These are phyloP conservation scores for Macrophya annulata DNA, from an alignment of 2,888 invertebrate species.

Conservation along the genomic window DNA sequence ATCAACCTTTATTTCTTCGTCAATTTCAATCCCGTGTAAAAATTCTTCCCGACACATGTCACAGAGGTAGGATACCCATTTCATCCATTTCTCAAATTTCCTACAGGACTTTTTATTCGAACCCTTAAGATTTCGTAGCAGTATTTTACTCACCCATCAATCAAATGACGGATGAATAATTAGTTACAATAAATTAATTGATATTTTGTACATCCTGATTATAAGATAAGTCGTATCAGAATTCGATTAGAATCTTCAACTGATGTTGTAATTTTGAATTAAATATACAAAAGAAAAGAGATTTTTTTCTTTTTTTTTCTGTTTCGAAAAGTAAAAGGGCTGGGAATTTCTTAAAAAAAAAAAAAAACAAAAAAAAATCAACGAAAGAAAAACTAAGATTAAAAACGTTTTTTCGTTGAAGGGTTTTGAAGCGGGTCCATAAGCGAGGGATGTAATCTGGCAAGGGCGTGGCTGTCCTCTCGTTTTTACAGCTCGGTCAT, in stretches of 20 bases:
- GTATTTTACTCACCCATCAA: background rate
- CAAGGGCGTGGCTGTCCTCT: slow-evolving; percentile 37
- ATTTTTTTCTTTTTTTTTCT: background rate
- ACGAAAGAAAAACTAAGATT: background rate
- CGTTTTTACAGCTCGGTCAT: slow-evolving; percentile 45
- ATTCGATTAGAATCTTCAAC: background rate
- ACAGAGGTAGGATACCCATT: background rate
- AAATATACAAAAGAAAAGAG: background rate
- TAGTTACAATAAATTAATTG: background rate
- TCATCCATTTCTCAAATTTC: background rate
- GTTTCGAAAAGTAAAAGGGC: background rate
- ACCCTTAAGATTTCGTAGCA: background rate
- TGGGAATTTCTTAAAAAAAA: background rate
- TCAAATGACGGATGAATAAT: background rate
- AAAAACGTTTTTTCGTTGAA: slow-evolving; percentile 22
- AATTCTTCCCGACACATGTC: slow-evolving; percentile 11
- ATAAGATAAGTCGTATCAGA: background rate
- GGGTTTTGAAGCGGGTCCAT: slow-evolving; percentile 38
- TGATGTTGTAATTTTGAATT: background rate
- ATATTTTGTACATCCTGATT: slow-evolving; percentile 10
- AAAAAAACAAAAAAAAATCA: background rate
- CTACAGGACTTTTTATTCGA: background rate
- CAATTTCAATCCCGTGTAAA: slow-evolving; percentile 13
- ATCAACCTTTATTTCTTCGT: slow-evolving; percentile 32
- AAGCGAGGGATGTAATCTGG: slow-evolving; percentile 43